Base-by-base conservation (phyloP, 2,888 invertebrate genomes). In the Athalia cordata region DNA sequence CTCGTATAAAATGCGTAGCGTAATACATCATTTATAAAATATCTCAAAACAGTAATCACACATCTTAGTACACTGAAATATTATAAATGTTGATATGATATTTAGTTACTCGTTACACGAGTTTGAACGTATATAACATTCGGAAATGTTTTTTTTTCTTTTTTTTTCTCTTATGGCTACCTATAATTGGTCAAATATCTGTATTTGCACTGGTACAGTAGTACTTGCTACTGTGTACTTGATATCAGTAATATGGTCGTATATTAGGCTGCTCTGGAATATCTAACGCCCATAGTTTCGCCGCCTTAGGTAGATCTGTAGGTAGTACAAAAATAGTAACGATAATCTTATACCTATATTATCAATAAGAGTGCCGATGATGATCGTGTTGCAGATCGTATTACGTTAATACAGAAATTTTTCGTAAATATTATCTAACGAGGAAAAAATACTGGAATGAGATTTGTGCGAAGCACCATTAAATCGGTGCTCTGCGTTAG, bases 131-230 rank as follows among this genome's bases (percentile, higher is more conserved):
- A 50, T 62, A 50, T 75, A 62, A 43, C 64, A 75, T 62, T 62
- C 50, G 8, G 75, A 62, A 75, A 75, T 62, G 75, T 49, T 62
- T 11, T 61, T 45, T 59, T n/a, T 75, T n/a, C n/a, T n/a, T 50
- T 64, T 62, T 62, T 50, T 62, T 64, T 62, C 50, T 29, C 29
- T 29, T 29, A 29, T 29, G 29, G 29, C 29, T 29, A 29, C 29
- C 29, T 29, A 29, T 62, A 75, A 75, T 75, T 75, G 75, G 62
- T 75, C 75, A 49, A 75, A 62, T 43, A 75, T n/a, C 9, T 15
- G 5, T 62, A 62, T 62, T 75, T 50, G 50, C 62, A 75, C 62
- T 62, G 50, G 50, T 11, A 15, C 62, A 70, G 29, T 5, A 57
- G 43, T 64, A 64, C 64, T 75, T 75, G 62, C n/a, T 75, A 75